Conservation (phyloP, 2,113 vertebrate genomes). For the Rhegmatorhina hoffmannsi region DNA sequence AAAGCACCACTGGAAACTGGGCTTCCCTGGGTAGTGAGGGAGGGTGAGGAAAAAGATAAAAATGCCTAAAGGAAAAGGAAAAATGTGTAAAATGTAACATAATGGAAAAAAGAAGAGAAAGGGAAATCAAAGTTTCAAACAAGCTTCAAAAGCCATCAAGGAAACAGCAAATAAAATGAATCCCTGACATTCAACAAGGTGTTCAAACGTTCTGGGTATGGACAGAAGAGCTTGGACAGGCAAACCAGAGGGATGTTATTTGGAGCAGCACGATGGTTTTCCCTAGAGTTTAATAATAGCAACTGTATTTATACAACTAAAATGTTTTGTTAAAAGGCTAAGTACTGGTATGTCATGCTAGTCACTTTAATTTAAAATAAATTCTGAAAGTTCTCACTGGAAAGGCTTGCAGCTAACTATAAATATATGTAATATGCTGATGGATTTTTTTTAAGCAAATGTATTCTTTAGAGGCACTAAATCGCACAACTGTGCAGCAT, state of each 20-base stretch:
- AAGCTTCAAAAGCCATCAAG: background rate
- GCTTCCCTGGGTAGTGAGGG: background rate
- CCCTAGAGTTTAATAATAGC: conserved; percentile 68
- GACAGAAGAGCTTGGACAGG: background rate
- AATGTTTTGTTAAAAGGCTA: conserved; percentile 68
- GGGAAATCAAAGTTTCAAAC: background rate
- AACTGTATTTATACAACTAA: conserved; percentile 59
- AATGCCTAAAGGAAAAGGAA: background rate
- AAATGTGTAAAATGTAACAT: background rate
- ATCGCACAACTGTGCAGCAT: background rate
- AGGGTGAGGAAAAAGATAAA: background rate
- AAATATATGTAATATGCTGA: conserved; percentile 57
- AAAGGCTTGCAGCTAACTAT: conserved; percentile 65
- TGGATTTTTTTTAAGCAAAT: conserved; percentile 37
- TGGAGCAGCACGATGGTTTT: conserved; percentile 48
- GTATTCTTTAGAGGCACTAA: conserved; percentile 35
- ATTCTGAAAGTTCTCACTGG: conserved; percentile 64
- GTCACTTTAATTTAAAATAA: conserved; percentile 68
- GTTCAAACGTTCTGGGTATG: background rate
- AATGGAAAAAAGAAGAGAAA: background rate
- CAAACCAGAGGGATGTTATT: background rate
- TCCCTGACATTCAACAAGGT: background rate
- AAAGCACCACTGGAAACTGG: background rate
- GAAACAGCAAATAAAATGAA: background rate
- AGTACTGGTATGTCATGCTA: conserved; percentile 60